Percentiles rank a stretch among this genome's conserved stretches.
Conservation (phyloP, 2,113 vertebrate species). For the Zosterops borbonicus region DNA sequence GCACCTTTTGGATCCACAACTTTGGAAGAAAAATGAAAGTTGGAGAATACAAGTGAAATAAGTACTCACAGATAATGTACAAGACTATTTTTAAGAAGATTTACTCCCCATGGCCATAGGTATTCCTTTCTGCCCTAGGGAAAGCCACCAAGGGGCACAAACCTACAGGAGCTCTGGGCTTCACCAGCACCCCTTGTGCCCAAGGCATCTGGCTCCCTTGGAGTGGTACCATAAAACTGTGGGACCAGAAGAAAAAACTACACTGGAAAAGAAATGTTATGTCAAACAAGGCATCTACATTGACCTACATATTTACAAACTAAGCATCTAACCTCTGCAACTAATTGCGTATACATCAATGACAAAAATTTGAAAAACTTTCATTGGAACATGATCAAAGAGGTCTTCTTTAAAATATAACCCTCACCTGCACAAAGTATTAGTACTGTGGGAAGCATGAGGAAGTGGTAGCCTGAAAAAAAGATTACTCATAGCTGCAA, state of each 20-base stretch:
- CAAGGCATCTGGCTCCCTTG: neutral
- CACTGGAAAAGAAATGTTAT: neutral
- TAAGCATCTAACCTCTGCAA: neutral
- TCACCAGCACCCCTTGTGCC: neutral
- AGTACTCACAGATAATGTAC: neutral
- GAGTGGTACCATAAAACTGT: accelerated
- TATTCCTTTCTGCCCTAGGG: neutral
- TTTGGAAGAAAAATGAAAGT: neutral
- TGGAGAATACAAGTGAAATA: neutral
- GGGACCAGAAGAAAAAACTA: neutral
- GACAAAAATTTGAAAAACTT: neutral
- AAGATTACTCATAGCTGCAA: neutral
- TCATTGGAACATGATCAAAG: neutral
- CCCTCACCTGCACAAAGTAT: neutral
- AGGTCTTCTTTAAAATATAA: neutral
- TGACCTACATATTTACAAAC: neutral
- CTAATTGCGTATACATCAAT: neutral
- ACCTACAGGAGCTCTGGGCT: neutral
- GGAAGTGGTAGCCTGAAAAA: neutral
- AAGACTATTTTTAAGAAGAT: neutral
- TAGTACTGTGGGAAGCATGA: neutral
- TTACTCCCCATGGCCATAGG: neutral
- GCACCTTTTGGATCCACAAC: neutral
- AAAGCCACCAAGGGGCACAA: neutral
- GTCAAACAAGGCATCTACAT: neutral